These are phyloP conservation scores for Aphidoletes aphidimyza DNA, from an alignment of 2,888 invertebrate species.

Conservation along the genomic window DNA sequence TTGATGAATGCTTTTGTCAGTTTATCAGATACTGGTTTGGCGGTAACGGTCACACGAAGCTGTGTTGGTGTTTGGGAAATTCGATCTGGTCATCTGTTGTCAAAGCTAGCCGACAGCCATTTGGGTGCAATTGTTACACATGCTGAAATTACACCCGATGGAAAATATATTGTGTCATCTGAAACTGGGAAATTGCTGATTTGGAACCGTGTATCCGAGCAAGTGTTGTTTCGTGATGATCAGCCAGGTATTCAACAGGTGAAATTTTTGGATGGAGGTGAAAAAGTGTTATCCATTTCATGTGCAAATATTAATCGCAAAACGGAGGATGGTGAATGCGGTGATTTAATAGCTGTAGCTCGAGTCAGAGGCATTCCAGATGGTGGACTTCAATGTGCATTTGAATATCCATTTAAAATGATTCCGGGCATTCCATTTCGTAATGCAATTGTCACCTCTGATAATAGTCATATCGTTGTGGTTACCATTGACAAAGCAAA, in stretches of 20 bases:
- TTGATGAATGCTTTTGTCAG: slow-evolving; percentile 66
- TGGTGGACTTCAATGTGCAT: slow-evolving; percentile 80
- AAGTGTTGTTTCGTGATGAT: slow-evolving; percentile 83
- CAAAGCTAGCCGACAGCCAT: slow-evolving; percentile 90
- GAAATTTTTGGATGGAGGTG: slow-evolving; percentile 65
- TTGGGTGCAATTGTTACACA: slow-evolving; percentile 95
- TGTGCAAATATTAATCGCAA: slow-evolving; percentile 62
- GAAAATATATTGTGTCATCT: slow-evolving; percentile 85
- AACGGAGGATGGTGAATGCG: slow-evolving; percentile 69
- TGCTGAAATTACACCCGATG: slow-evolving; percentile 86
- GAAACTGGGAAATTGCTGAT: slow-evolving; percentile 92
- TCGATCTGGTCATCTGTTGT: slow-evolving; percentile 82
- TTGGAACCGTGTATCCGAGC: slow-evolving; percentile 83
- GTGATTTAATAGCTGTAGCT: slow-evolving; percentile 75
- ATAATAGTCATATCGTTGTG: slow-evolving; percentile 80
- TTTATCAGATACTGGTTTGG: slow-evolving; percentile 81
- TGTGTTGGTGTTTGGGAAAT: slow-evolving; percentile 97
- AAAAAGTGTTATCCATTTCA: slow-evolving; percentile 65
- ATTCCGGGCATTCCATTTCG: slow-evolving; percentile 78
- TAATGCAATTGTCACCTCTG: slow-evolving; percentile 82
- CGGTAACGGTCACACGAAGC: slow-evolving; percentile 91
- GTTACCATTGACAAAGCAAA: slow-evolving; percentile 85
- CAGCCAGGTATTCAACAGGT: slow-evolving; percentile 71
- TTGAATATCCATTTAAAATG: slow-evolving; percentile 83
- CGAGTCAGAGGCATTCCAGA: slow-evolving; percentile 80